Evolutionary conservation across 2,113 vertebrate species (phyloP).

Genomic region (Phasianus colchicus): DNA sequence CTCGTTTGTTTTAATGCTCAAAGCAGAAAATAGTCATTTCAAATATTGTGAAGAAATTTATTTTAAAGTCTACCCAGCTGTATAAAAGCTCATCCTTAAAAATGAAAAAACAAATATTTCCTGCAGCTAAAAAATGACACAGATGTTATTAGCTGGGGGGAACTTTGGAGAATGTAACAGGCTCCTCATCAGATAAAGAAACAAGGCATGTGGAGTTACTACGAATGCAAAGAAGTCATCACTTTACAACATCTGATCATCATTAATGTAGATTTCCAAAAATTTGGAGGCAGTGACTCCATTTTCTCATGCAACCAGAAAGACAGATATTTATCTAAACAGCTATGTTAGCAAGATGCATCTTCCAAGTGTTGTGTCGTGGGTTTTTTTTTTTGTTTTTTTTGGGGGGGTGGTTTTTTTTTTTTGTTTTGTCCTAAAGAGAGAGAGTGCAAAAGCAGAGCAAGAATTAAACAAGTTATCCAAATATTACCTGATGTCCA

Average conservation of each 20-base stretch:
- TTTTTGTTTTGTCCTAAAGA: not conserved
- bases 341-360: not conserved
- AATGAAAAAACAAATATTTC: not conserved
- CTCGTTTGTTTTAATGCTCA: accelerated
- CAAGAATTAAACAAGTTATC: not conserved
- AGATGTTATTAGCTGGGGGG: not conserved
- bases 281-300: not conserved
- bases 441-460: not conserved
- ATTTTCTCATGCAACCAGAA: not conserved
- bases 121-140: not conserved
- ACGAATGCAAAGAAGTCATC: not conserved
- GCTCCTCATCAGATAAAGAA: not conserved
- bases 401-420: not conserved
- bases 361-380: not conserved
- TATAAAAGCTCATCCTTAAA: not conserved
- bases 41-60: not conserved
- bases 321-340: not conserved
- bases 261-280: not conserved
- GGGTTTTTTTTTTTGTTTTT: too few relatives aligned
- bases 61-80: not conserved
- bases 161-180: not conserved
- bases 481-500: not conserved
- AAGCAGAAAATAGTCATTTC: not conserved
- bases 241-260: not conserved
- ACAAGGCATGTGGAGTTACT: not conserved